Percentiles rank a stretch among this genome's conserved stretches.
Conservation (phyloP, 2,888 invertebrate species). For the Xestia ashworthii region DNA sequence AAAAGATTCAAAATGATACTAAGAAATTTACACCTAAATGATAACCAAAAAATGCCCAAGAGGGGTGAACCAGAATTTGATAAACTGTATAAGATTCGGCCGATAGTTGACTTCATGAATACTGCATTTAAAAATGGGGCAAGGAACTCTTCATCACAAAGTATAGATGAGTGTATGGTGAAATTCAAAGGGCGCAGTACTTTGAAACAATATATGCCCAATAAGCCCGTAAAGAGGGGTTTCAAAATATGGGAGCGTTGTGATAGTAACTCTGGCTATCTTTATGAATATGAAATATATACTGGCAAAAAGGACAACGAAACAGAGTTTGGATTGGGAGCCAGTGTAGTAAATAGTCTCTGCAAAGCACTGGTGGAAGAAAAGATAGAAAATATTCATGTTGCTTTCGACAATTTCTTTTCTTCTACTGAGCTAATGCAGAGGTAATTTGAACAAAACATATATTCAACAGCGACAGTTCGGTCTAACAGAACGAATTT, state of each 20-base stretch:
- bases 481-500: too few species aligned
- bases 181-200: constrained; percentile 15
- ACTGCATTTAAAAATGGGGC: constrained; percentile 5
- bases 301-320: constrained; percentile 35
- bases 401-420: constrained; percentile 36
- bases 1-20: constrained; percentile 49
- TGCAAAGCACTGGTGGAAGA: constrained; percentile 47
- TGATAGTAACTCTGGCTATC: constrained; percentile 36
- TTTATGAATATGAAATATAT: constrained; percentile 43
- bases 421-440: background rate
- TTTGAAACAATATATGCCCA: constrained; percentile 44
- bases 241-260: constrained; percentile 41
- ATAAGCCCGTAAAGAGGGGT: constrained; percentile 38
- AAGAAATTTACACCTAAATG: constrained; percentile 51
- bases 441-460: constrained; percentile 2
- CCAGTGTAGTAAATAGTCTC: constrained; percentile 45
- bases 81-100: constrained; percentile 50
- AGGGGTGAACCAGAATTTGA: constrained; percentile 48
- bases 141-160: too few species aligned
- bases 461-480: too few species aligned
- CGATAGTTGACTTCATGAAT: constrained; percentile 38
- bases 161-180: background rate
- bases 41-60: constrained; percentile 47
- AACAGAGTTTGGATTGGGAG: constrained; percentile 48
- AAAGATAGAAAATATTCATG: constrained; percentile 43